Evolutionary conservation across 35 echinoderm and acorn worm species (phyloP).

Genomic region (Apostichopus japonicus): DNA sequence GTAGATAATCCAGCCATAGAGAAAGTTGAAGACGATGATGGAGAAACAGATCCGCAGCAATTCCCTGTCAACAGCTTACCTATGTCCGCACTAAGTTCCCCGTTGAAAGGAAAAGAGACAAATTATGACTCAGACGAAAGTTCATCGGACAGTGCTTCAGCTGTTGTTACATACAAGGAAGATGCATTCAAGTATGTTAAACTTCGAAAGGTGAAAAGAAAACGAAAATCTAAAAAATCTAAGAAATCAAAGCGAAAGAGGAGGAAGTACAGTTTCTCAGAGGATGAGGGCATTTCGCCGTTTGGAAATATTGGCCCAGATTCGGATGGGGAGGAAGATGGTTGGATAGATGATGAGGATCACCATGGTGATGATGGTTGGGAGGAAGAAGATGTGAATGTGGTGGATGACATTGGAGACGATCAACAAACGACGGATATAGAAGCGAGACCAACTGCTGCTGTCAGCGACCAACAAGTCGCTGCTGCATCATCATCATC

Average conservation of each 20-base stretch:
- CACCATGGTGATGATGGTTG: neutral
- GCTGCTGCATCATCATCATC: too few relatives aligned
- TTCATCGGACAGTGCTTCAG: neutral
- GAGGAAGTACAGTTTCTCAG: constrained; percentile 1
- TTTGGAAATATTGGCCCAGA: constrained; percentile 5
- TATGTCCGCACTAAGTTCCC: neutral
- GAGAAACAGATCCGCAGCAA: neutral
- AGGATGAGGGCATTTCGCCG: neutral
- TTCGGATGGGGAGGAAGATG: constrained; percentile 17
- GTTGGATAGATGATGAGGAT: constrained; percentile 49
- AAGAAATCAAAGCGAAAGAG: constrained; percentile 31
- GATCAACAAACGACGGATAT: neutral
- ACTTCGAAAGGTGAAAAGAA: neutral
- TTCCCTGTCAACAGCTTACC: neutral
- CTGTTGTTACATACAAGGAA: neutral
- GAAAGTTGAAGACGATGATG: neutral
- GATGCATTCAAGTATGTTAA: neutral
- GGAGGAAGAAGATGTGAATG: constrained; percentile 31
- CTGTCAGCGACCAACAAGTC: neutral
- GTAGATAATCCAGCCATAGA: too few relatives aligned
- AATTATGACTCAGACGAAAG: neutral
- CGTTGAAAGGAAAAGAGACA: neutral
- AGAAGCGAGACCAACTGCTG: neutral
- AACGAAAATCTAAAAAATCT: constrained; percentile 21
- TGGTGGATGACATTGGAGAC: neutral